Evolutionary conservation across 2,888 invertebrate genomes (phyloP), one percentile per base, ranked within the genome.

Genomic region (Calameuta pallipes): DNA sequence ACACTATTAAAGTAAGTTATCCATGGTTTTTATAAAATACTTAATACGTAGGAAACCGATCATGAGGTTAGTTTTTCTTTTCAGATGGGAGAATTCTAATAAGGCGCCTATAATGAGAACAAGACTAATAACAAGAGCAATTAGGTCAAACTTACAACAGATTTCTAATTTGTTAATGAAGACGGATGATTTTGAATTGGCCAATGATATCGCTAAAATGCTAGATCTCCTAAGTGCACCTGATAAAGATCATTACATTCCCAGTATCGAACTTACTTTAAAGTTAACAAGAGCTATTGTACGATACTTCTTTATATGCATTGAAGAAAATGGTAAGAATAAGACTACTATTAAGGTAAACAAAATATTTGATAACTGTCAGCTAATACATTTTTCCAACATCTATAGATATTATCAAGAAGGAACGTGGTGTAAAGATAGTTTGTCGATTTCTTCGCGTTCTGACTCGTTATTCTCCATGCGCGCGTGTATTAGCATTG

Each of bases 251-350:
- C 92, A 93, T 69, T 93, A 94, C 30, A 93, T 94, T 15, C 94
- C 94, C 0, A 94, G 94, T 70, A 93, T 95, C 1, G 94, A 95
- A 85, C 94, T 94, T 1, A 92, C 94, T 30, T 90, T 96, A 33
- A 96, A 95, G 90, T 92, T 96, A 30, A 94, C 96, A 0, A 94
- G 95, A 82, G 94, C 96, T 0, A 94, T 94, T 11, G 95, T 96
- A 4, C 94, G 95, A 85, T 97, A 96, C 88, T 97, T 96, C 91
- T 97, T 96, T 89, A 93, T 95, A 79, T 95, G 95, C 85, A 93
- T 96, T 79, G 94, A 94, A 77, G 94, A 96, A 85, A 92, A 93
- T 90, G 95, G 96, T 95, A 91, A 89, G 87, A 84, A 34, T 80
- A 69, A 30, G n/a, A 56, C 31, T 41, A 23, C 15, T 15, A 15